Base-by-base conservation (phyloP, 2,113 vertebrate species). In the Dasypus novemcinctus region DNA sequence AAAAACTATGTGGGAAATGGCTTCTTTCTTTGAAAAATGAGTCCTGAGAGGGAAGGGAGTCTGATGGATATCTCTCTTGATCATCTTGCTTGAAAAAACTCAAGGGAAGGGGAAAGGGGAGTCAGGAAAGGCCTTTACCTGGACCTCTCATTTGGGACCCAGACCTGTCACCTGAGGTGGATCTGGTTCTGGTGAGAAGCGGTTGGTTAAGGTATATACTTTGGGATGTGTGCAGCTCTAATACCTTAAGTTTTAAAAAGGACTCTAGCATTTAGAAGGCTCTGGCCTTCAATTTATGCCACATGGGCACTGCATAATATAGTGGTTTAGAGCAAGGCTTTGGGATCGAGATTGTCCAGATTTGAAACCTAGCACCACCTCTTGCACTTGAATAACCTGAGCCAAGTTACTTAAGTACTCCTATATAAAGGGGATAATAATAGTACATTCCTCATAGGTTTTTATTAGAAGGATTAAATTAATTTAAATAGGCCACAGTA, bases 11-110 rank as follows among this genome's bases (percentile, higher is more conserved):
- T 68, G 43, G 31, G 7, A 33, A 93, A 52, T 84, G 57, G 6
- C 41, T 74, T 84, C 25, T 96, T 92, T 79, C 85, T 92, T 95
- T 49, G 41, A 52, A 68, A 92, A 61, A 83, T 72, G 25, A 27
- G 21, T 69, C 59, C 49, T 36, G 43, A 59, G 41, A 81, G 54
- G 46, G 38, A 84, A 85, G 36, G 59, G 64, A 80, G 20, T 5
- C 6, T 71, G 49, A 18, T 66, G 21, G 71, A 9, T 79, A 33
- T 69, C 74, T 23, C 41, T 91, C 31, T 82, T 75, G 11, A 15
- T 52, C 52, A 72, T 20, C 11, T 82, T 75, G 3, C 66, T 59
- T 68, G 49, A 89, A 76, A 25, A 85, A 49, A 4, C 68, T 85
- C 20, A 27, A 83, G 36, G 63, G 54, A n/a, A 76, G 54, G 80